A percentile compares a stretch with the other conserved stretches of the same genome.
Evolutionary conservation across 2,888 invertebrate genomes (phyloP).

Genomic region (Luffia ferchaultella): DNA sequence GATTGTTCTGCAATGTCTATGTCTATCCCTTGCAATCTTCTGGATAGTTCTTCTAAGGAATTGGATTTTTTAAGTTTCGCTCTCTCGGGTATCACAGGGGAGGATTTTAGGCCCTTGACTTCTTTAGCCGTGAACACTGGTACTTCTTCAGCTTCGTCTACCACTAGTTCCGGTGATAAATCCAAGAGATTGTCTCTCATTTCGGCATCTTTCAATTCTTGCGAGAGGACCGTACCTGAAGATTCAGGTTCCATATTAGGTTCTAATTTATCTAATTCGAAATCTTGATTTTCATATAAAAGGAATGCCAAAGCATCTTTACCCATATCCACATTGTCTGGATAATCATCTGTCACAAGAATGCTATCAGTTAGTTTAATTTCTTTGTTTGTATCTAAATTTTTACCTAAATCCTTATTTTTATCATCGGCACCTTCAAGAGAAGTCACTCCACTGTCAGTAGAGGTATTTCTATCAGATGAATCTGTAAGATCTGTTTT

Average conservation of each 20-base stretch:
- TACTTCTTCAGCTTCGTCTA: conserved; percentile 39
- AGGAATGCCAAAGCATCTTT: conserved; percentile 52
- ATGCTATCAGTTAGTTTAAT: conserved; percentile 9
- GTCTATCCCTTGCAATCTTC: conserved; percentile 18
- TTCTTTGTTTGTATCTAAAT: too few species aligned
- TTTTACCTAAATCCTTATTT: not conserved
- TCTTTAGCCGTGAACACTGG: conserved; percentile 36
- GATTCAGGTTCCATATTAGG: conserved; percentile 13
- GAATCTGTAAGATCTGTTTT: too few species aligned
- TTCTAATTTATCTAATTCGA: conserved; percentile 17
- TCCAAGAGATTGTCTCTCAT: conserved; percentile 37
- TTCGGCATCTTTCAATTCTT: conserved; percentile 46
- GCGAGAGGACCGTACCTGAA: conserved; percentile 25
- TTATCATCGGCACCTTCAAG: not conserved
- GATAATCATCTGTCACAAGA: conserved; percentile 12
- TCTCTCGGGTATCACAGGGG: conserved; percentile 43
- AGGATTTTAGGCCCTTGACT: conserved; percentile 29
- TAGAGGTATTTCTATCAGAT: too few species aligned
- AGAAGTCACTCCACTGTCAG: too few species aligned
- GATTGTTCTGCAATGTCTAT: conserved; percentile 26
- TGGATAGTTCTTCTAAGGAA: conserved; percentile 43
- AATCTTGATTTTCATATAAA: conserved; percentile 38
- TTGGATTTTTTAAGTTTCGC: conserved; percentile 49
- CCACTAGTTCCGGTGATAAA: conserved; percentile 47
- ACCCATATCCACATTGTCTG: conserved; percentile 37